Percentiles rank a stretch among this genome's conserved stretches.
Evolutionary conservation across 1,140 invertebrate genomes (phyloP).

Genomic region (Dicyema japonicum): DNA sequence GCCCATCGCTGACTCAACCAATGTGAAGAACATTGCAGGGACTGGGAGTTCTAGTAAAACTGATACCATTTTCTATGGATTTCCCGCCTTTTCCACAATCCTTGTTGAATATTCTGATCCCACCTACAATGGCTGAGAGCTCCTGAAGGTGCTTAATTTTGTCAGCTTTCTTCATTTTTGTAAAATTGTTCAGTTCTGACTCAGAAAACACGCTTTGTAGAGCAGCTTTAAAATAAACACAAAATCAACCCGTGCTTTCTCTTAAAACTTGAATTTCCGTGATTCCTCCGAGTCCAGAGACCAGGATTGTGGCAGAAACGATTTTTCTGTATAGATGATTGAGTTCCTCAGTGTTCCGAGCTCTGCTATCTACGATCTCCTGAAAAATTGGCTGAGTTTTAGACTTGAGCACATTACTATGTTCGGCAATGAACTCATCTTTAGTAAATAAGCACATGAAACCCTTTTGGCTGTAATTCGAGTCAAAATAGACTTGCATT

Average conservation of each 20-base stretch:
- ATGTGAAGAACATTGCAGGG: too few species aligned
- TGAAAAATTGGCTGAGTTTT: conserved; percentile 16
- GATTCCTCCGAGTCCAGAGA: conserved; percentile 19
- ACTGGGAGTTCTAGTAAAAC: too few species aligned
- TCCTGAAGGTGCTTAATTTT: conserved; percentile 19
- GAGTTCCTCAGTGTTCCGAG: conserved; percentile 16
- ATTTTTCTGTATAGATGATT: conserved; percentile 21
- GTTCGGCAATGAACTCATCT: conserved; percentile 20
- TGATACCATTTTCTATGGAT: conserved; percentile 20
- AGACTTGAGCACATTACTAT: conserved; percentile 17
- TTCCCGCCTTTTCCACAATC: conserved; percentile 21
- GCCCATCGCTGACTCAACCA: too few species aligned
- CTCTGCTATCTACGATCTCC: conserved; percentile 19
- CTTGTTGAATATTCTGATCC: conserved; percentile 21
- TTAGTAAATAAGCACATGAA: conserved; percentile 1
- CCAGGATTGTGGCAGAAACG: conserved; percentile 16
- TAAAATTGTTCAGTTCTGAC: conserved; percentile 31
- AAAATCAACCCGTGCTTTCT: conserved; percentile 20
- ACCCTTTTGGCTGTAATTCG: conserved; percentile 29
- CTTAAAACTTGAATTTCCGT: conserved; percentile 23
- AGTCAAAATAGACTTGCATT: conserved; percentile 35
- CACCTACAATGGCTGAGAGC: conserved; percentile 18
- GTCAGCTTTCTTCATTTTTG: conserved; percentile 22
- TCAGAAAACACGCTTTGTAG: conserved; percentile 36
- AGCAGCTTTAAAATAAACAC: conserved; percentile 19